Evolutionary conservation across 2,797 vertebrate species (phyloP).

Genomic region (Halcyon badia): DNA sequence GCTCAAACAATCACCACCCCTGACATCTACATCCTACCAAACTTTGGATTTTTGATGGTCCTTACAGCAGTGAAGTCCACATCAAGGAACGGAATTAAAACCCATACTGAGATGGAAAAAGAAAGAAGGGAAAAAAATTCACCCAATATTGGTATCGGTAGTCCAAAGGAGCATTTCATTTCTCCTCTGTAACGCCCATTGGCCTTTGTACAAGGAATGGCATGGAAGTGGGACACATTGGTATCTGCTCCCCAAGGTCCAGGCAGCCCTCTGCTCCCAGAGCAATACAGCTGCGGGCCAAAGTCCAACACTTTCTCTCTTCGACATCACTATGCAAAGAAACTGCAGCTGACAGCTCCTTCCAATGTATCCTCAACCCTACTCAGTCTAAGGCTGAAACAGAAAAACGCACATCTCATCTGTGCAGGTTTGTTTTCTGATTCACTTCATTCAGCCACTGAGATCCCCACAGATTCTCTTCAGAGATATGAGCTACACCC

Average conservation of each 20-base stretch:
- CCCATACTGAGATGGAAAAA: not conserved
- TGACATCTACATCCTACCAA: not conserved
- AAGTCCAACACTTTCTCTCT: not conserved
- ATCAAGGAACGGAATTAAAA: slow-evolving; percentile 26
- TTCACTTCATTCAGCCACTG: not conserved
- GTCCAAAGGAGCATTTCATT: not conserved
- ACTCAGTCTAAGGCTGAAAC: slow-evolving; percentile 19
- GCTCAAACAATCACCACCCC: not conserved
- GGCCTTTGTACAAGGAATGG: not conserved
- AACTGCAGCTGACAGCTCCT: not conserved
- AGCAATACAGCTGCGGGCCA: not conserved
- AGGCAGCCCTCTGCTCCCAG: not conserved
- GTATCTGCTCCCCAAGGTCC: not conserved
- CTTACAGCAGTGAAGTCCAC: slow-evolving; percentile 1
- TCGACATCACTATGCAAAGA: not conserved
- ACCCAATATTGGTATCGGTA: not conserved
- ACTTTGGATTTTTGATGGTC: slow-evolving; percentile 34
- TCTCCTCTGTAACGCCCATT: not conserved
- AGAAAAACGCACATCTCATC: not conserved
- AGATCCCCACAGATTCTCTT: not conserved
- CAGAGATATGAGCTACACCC: not conserved
- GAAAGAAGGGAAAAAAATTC: not conserved
- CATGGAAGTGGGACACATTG: not conserved
- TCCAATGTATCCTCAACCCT: not conserved
- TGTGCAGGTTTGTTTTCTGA: not conserved